A percentile compares a stretch with the other conserved stretches of the same genome.
These are phyloP conservation scores for Drosophila ficusphila DNA, from an alignment of 1,140 invertebrate genomes.

Conservation along the genomic window DNA sequence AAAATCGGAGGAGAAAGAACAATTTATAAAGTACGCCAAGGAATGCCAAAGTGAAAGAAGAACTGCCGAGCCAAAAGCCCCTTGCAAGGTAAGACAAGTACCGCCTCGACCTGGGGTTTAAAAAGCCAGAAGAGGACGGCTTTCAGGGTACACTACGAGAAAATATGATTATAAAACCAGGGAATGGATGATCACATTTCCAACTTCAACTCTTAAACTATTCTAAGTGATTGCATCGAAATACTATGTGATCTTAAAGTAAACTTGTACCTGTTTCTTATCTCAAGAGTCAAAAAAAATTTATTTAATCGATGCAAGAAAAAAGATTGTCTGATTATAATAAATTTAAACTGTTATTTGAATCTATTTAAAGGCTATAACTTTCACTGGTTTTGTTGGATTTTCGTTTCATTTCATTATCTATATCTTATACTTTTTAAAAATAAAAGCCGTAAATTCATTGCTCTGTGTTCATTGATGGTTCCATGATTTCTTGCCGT, in stretches of 20 bases:
- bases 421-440: not conserved
- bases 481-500: not conserved
- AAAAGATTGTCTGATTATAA: too few species aligned
- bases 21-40: slow-evolving; percentile 53
- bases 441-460: too few species aligned
- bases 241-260: too few species aligned
- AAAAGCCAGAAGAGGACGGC: not conserved
- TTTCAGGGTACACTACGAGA: slow-evolving; percentile 12
- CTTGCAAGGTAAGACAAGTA: slow-evolving; percentile 58
- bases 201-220: too few species aligned
- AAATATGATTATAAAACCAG: slow-evolving; percentile 1
- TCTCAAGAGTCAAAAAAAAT: too few species aligned
- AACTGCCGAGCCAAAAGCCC: slow-evolving; percentile 39
- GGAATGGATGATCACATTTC: too few species aligned
- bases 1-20: slow-evolving; percentile 21
- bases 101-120: slow-evolving; percentile 26
- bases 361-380: not conserved
- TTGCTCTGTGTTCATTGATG: not conserved
- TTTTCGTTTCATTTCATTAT: not conserved
- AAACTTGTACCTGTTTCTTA: too few species aligned
- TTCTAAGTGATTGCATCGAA: too few species aligned
- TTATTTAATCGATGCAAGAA: too few species aligned
- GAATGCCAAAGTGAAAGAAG: slow-evolving; percentile 56
- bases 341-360: too few species aligned
- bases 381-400: not conserved